Percentiles rank a stretch among this genome's conserved stretches.
Conservation (phyloP, 2,797 vertebrate species). For the Parotocinclus haroldoi region DNA sequence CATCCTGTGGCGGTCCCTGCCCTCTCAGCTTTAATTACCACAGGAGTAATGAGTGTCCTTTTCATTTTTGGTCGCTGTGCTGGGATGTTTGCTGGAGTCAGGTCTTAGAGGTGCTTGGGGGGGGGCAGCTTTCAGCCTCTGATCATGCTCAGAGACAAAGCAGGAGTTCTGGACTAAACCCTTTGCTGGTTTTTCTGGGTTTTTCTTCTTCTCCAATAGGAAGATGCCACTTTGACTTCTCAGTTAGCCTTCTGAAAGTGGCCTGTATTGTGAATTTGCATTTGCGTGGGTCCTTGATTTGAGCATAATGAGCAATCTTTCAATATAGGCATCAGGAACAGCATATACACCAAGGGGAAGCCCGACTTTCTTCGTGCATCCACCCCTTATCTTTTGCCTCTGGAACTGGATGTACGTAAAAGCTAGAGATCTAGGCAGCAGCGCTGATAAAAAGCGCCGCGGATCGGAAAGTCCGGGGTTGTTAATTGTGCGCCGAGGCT, state of each 20-base stretch:
- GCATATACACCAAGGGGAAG: background rate
- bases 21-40: conserved; percentile 35
- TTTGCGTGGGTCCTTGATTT: conserved; percentile 14
- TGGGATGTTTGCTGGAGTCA: too few relatives aligned
- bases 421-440: background rate
- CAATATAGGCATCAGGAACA: conserved; percentile 18
- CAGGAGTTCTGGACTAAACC: background rate
- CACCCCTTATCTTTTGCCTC: background rate
- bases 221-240: conserved; percentile 19
- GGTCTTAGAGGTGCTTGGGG: too few relatives aligned
- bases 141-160: background rate
- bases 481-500: conserved; percentile 90
- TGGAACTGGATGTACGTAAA: background rate
- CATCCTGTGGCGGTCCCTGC: conserved; percentile 30
- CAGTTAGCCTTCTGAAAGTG: conserved; percentile 10
- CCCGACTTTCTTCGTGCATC: background rate
- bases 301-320: background rate
- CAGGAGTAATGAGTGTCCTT: conserved; percentile 47
- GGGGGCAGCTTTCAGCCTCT: too few relatives aligned
- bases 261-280: conserved; percentile 4
- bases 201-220: conserved; percentile 6
- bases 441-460: conserved; percentile 5
- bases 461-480: conserved; percentile 76
- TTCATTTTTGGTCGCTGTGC: conserved; percentile 39
- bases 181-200: background rate